A percentile compares a stretch with the other conserved stretches of the same genome.
Conservation (phyloP, 2,797 vertebrate genomes). For the Rhinogobio ventralis region DNA sequence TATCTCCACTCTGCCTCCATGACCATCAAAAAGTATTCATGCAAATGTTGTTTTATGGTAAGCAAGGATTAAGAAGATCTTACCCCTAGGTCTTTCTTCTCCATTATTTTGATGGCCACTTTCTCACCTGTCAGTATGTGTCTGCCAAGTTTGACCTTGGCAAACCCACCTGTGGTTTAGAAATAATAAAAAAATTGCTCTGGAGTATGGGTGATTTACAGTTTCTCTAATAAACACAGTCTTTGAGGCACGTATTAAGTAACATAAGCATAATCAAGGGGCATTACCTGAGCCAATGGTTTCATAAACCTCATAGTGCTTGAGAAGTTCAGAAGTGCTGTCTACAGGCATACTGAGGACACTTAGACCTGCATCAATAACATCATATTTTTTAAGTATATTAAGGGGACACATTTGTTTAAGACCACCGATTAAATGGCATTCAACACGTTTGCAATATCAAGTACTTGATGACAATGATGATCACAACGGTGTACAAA, state of each 20-base stretch:
- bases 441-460: neutral
- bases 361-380: neutral
- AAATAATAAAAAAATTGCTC: neutral
- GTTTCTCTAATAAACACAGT: neutral
- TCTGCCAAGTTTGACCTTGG: constrained; percentile 91
- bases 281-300: constrained; percentile 90
- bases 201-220: neutral
- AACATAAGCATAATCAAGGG: neutral
- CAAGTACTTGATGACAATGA: neutral
- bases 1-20: neutral
- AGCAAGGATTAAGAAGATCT: constrained; percentile 56
- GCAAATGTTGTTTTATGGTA: neutral
- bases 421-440: neutral
- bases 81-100: constrained; percentile 92
- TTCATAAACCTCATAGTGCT: constrained; percentile 89
- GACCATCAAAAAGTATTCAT: neutral
- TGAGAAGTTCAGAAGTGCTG: constrained; percentile 84
- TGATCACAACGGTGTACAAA: neutral
- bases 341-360: constrained; percentile 69
- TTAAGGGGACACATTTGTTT: neutral
- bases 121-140: constrained; percentile 92
- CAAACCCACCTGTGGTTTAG: constrained; percentile 87
- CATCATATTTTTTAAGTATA: neutral
- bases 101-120: constrained; percentile 97
- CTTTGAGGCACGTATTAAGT: too few relatives aligned